Evolutionary conservation across 1,140 invertebrate species (phyloP).

Genomic region (Drosophila yakuba): DNA sequence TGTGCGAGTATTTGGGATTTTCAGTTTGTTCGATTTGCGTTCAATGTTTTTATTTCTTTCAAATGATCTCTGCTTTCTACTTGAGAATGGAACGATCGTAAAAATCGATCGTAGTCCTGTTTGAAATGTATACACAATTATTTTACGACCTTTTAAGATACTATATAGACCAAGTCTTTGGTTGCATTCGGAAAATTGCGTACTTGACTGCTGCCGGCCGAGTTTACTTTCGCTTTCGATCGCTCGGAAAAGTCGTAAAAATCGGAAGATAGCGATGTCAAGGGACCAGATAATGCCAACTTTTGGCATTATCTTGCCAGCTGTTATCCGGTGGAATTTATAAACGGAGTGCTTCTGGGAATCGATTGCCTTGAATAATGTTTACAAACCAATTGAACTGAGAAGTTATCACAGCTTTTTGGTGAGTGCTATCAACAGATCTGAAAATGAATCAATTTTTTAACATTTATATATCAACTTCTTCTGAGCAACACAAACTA

Average conservation of each 20-base stretch:
- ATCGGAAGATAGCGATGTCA: constrained; percentile 59
- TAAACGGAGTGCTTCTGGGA: constrained; percentile 24
- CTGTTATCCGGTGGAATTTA: constrained; percentile 29
- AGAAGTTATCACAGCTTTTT: constrained; percentile 10
- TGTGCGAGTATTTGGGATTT: constrained; percentile 24
- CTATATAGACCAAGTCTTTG: constrained; percentile 64
- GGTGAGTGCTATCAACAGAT: too few species aligned
- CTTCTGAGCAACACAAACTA: too few species aligned
- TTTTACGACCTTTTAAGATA: constrained; percentile 75
- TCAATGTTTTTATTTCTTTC: constrained; percentile 80
- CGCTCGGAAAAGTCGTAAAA: constrained; percentile 70
- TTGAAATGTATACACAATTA: constrained; percentile 77
- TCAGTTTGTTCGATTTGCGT: constrained; percentile 32
- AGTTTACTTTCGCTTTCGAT: constrained; percentile 31
- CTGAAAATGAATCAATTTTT: too few species aligned
- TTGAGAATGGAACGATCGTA: constrained; percentile 65
- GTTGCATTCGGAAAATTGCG: constrained; percentile 58
- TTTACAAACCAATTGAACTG: constrained; percentile 38
- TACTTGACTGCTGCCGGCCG: constrained; percentile 55
- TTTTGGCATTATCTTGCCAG: constrained; percentile 45
- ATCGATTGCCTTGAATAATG: constrained; percentile 26
- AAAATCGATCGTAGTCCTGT: constrained; percentile 70
- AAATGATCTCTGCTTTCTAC: constrained; percentile 81
- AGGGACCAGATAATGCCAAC: constrained; percentile 55
- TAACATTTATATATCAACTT: too few species aligned